Evolutionary conservation across 2,113 vertebrate species (phyloP).

Genomic region (Ardeotis arabs): DNA sequence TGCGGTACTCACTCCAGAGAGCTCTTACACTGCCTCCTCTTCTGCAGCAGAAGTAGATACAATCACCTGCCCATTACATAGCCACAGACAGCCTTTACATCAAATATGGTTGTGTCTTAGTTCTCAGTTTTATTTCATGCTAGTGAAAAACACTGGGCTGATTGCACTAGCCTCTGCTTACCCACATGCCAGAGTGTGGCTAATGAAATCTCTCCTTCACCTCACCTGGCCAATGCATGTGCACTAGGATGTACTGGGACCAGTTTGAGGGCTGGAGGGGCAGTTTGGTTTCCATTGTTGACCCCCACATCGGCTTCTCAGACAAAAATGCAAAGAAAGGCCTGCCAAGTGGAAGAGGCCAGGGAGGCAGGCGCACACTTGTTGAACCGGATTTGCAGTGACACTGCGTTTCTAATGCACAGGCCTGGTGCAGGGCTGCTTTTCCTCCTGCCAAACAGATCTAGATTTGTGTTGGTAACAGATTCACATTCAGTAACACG

Average conservation of each 20-base stretch:
- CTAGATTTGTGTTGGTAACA: neutral
- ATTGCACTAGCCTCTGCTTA: neutral
- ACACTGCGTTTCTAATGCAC: neutral
- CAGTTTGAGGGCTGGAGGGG: neutral
- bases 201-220: neutral
- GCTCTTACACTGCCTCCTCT: neutral
- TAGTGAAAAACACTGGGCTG: neutral
- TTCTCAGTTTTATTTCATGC: neutral
- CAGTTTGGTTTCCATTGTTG: neutral
- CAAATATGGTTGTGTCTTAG: neutral
- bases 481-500: neutral
- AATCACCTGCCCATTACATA: neutral
- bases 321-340: neutral
- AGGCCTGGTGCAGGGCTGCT: neutral
- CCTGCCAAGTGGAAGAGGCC: slow-evolving; percentile 10
- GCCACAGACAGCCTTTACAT: neutral
- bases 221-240: neutral
- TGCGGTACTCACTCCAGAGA: neutral
- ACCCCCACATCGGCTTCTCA: neutral
- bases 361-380: neutral
- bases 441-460: neutral
- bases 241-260: neutral
- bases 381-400: neutral
- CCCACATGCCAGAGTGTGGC: neutral
- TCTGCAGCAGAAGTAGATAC: neutral